Evolutionary conservation across 2,888 invertebrate species (phyloP), one percentile per base, ranked within the genome.

Genomic region (Pristionchus maxplancki): DNA sequence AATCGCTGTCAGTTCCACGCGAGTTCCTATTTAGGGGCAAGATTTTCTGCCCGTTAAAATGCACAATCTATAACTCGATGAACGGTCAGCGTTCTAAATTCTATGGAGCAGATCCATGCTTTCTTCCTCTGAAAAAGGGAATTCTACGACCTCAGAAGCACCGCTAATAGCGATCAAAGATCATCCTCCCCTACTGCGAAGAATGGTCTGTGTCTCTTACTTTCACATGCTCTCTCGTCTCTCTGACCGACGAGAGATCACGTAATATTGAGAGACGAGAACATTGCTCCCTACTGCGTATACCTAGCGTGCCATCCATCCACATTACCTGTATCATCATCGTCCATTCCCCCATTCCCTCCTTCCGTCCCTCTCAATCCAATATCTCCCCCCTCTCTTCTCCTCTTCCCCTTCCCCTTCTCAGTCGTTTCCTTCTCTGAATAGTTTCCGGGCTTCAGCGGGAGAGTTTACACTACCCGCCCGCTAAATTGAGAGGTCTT

Each of bases 361-460:
- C 67, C 67, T 17, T 34, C 28, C 48, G 28, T 15, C 48, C 81
- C 48, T 50, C 81, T 81, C 81, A 44, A 81, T 83, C 78, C 78
- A 78, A 78, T 78, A 78, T 78, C 82, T 83, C 34, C 78, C 17
- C 78, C 20, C 40, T 1, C n/a, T 11, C 62, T 84, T n/a, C 64
- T 85, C 17, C 50, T 48, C 40, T 84, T 34, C 84, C n/a, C 64
- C 67, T 53, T 64, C 64, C 44, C 31, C 62, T 8, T 85, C 64
- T 62, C 50, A 40, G n/a, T 31, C 48, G 20, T 64, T 40, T 58
- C 28, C 62, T 58, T 37, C 53, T 83, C 83, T 83, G 20, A 31
- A 62, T 78, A 78, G 78, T 48, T 78, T 78, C 78, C 78, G 78
- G 78, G 44, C 34, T 17, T 28, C 28, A 20, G 74, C 15, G 24